Conservation (phyloP, 2,888 invertebrate genomes). For the Dendrolimus pini region DNA sequence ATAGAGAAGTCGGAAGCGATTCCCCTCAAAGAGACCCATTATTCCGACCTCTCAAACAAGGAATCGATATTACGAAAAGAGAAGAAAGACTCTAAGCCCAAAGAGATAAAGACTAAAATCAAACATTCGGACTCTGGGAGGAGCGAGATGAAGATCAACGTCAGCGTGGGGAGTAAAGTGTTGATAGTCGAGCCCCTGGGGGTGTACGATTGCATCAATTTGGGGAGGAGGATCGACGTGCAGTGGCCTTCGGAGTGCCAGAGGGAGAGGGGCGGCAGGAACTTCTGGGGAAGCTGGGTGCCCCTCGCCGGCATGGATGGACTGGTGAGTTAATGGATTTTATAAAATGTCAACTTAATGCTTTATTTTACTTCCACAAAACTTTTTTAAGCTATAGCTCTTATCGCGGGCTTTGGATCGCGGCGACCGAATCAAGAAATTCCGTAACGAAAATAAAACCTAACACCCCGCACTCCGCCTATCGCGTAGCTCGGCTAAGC, state of each 20-base stretch:
- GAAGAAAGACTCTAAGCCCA: constrained; percentile 50
- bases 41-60: constrained; percentile 51
- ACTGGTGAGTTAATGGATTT: constrained; percentile 64
- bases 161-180: constrained; percentile 64
- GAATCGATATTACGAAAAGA: constrained; percentile 48
- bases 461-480: too few relatives aligned
- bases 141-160: constrained; percentile 55
- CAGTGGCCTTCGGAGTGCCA: constrained; percentile 96
- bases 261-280: constrained; percentile 90
- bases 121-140: constrained; percentile 61
- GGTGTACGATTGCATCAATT: constrained; percentile 94
- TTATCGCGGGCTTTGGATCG: neutral
- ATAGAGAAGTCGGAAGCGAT: constrained; percentile 57
- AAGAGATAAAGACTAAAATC: constrained; percentile 62
- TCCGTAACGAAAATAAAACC: too few relatives aligned
- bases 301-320: constrained; percentile 96
- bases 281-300: constrained; percentile 92
- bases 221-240: constrained; percentile 94
- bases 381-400: neutral
- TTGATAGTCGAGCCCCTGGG: constrained; percentile 65
- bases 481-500: too few relatives aligned
- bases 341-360: neutral
- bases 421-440: too few relatives aligned
- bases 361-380: neutral
- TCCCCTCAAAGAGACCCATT: constrained; percentile 50